Evolutionary conservation across 2,113 vertebrate species (phyloP), one percentile per base, ranked within the genome.

Genomic region (Mirza zaza): DNA sequence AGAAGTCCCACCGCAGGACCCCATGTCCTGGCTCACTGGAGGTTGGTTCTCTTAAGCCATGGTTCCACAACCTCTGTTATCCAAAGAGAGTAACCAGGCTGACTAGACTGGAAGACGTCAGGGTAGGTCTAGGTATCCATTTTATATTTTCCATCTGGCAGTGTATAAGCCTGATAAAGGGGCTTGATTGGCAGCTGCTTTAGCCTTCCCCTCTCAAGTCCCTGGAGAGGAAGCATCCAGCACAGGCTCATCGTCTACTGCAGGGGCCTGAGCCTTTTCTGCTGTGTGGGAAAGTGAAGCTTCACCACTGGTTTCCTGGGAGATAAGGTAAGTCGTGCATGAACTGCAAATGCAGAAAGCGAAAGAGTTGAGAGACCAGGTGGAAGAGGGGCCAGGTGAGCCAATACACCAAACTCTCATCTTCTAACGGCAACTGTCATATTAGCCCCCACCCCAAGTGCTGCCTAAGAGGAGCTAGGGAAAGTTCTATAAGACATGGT

Each of bases 261-360:
- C 52, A 75, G 17, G 59, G 57, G 45, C 57, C 82, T 57, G 32
- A 91, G 86, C 70, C 86, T 75, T 67, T 94, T 76, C 80, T 87
- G 71, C 52, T 20, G 21, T 45, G 88, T 80, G 61, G 92, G 57
- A 82, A 61, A 84, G 75, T 27, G 61, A 70, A 83, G 83, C 83
- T 76, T 68, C 75, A 6, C 55, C 39, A 32, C 50, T 39, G 39
- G 88, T 94, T 97, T 93, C 95, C 93, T 90, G 50, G 80, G 95
- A 94, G 96, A 98, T 87, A 42, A 91, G 87, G 25, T 55, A 84
- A 93, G 73, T 65, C 29, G 39, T 29, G 21, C 21, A 50, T 71
- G 71, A 90, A 70, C 29, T 91, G 75, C 89, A 94, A 7, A 55
- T 70, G 48, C 88, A 82, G 76, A 87, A 87, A 79, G 68, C 88